phyloP scores from a whole-genome alignment of 2,888 invertebrate species.

The Atrina japonica region DNA sequence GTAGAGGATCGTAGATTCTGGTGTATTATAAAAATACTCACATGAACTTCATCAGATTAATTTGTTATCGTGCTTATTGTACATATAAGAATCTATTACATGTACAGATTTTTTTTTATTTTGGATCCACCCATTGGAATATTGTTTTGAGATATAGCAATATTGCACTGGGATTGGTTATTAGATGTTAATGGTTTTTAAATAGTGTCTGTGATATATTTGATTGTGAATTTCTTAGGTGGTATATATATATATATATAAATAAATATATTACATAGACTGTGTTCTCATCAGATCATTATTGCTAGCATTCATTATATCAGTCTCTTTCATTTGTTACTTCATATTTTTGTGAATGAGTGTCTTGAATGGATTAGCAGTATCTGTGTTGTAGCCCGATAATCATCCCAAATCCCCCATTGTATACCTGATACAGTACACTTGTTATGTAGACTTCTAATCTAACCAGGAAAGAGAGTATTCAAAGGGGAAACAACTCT shows the following conservation, averaged over 20 bases:
- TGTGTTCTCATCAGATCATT: neutral
- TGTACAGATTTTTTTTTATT: neutral
- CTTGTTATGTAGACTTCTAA: too few species aligned
- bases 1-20: too few species aligned
- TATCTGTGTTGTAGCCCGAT: too few species aligned
- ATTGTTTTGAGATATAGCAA: too few species aligned
- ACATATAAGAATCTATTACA: neutral
- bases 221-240: conserved; percentile 1
- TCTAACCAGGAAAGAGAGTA: too few species aligned
- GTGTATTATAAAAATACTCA: neutral
- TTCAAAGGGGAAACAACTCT: too few species aligned
- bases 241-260: conserved; percentile 6
- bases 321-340: neutral
- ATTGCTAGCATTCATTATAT: too few species aligned
- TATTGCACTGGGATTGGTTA: neutral
- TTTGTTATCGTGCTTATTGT: neutral
- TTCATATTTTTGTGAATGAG: neutral
- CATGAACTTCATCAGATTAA: neutral
- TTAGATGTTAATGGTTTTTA: conserved; percentile 26
- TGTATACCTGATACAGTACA: too few species aligned
- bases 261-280: neutral
- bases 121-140: too few species aligned
- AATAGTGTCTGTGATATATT: conserved; percentile 31
- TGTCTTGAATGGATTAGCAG: neutral
- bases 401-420: too few species aligned